Evolutionary conservation across 2,888 invertebrate species (phyloP).

Genomic region (Dione juno): DNA sequence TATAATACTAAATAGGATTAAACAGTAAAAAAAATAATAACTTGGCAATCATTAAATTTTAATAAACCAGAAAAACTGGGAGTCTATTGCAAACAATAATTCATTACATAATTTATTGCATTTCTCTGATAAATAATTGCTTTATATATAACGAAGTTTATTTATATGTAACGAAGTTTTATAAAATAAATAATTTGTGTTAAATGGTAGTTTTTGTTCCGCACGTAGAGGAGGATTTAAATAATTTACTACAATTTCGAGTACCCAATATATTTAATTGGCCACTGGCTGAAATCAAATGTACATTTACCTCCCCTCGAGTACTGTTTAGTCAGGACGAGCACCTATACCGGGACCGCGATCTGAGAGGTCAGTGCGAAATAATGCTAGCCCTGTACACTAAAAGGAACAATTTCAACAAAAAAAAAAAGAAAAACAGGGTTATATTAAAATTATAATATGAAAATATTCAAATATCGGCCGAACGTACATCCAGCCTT

Average conservation of each 20-base stretch:
- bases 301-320: constrained; percentile 74
- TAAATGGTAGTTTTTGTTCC: constrained; percentile 47
- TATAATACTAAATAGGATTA: constrained; percentile 19
- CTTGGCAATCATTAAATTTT: constrained; percentile 16
- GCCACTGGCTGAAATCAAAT: constrained; percentile 82
- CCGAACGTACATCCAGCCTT: constrained; percentile 79
- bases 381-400: constrained; percentile 69
- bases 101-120: constrained; percentile 31
- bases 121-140: constrained; percentile 29
- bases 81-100: constrained; percentile 28
- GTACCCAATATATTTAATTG: constrained; percentile 82
- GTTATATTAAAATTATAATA: constrained; percentile 84
- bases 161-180: constrained; percentile 48
- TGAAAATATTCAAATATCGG: constrained; percentile 83
- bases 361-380: constrained; percentile 51
- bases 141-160: constrained; percentile 20
- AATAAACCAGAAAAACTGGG: constrained; percentile 22
- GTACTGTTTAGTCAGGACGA: constrained; percentile 60
- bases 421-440: constrained; percentile 79
- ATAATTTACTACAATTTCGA: constrained; percentile 73
- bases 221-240: constrained; percentile 51
- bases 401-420: constrained; percentile 79
- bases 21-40: constrained; percentile 19
- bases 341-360: constrained; percentile 53
- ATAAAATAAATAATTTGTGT: constrained; percentile 75